Evolutionary conservation across 2,797 vertebrate species (phyloP), one percentile per base, ranked within the genome.

Genomic region (Crocidura indochinensis): DNA sequence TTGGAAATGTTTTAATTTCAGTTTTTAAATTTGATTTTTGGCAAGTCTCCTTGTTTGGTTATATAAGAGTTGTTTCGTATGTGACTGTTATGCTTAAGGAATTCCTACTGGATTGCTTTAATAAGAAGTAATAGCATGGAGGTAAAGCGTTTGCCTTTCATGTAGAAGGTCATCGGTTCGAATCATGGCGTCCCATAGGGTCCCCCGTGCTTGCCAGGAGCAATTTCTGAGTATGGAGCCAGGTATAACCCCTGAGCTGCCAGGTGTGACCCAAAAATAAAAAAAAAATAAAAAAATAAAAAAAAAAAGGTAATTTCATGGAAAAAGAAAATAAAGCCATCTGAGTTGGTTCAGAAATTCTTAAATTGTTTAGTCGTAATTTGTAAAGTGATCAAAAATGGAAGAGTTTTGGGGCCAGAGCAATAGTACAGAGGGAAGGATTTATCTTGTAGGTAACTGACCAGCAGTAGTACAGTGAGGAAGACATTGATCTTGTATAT

Each of bases 41-140:
- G 29, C 29, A 71, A 0, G 77, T 72, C 20, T 60, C 4, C 51
- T 49, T 69, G 11, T 17, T 10, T 82, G 62, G 49, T 94, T 95
- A 46, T 73, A 17, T 82, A 92, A 94, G 81, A 17, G 19, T 88
- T 56, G 29, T 80, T 87, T 65, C 38, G 69, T 90, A 17, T 87
- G 87, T 85, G 77, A 27, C 67, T 83, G 56, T 69, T 92, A 2
- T 84, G 47, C 88, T 81, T 24, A 94, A 94, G 77, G 46, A 91
- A 94, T 96, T 82, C 84, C 38, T 77, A 26, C 81, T 86, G 67
- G 46, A 68, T 91, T 96, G 84, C 81, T n/a, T 91, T 91, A 93
- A 53, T 82, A 84, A 17, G 95, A 96, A 94, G 75, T 92, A 80
- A 64, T n/a, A n/a, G n/a, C n/a, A n/a, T n/a, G n/a, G n/a, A n/a